Evolutionary conservation across 2,888 invertebrate species (phyloP), one percentile per base, ranked within the genome.

Genomic region (Tiliacea citrago): DNA sequence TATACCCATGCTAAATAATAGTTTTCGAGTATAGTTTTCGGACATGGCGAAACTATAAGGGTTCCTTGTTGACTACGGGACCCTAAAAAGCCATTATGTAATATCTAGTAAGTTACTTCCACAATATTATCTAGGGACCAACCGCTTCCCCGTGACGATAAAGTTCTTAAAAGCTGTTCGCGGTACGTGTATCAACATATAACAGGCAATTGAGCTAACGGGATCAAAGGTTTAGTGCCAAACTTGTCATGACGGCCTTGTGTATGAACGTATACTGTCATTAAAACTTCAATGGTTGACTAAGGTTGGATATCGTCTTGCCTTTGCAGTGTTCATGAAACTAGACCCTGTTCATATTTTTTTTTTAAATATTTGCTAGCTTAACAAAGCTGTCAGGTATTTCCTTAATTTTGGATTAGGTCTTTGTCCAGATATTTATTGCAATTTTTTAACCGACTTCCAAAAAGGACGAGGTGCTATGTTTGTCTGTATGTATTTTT

Each of bases 81-180:
- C 29, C 29, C 29, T 57, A 42, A 49, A 49, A 69, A 51, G 24
- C 2, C n/a, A 39, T n/a, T 65, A 45, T 35, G 21, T 21, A 58
- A 55, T 47, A 62, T 72, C 53, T 24, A 77, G 73, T 68, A 29
- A 49, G 55, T 47, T 4, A 62, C 29, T 62, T 63, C 29, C 18
- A 57, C 8, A 29, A 29, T 63, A 67, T 53, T 68, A 62, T 29
- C 66, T 35, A 18, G 60, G 39, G 65, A 51, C 8, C 57, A 73
- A 70, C 47, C 68, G 29, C 68, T 70, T 75, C 21, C 29, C 16
- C 13, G 35, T 35, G 53, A n/a, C 35, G 55, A 72, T 73, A 75
- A 84, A 87, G 76, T 85, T 88, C 81, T 82, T 87, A 84, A 88
- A 84, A 87, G 88, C 85, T 81, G 78, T 86, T 79, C 67, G 81